phyloP scores from a whole-genome alignment of 2,113 vertebrate genomes.

The Sceloporus tristichus region DNA sequence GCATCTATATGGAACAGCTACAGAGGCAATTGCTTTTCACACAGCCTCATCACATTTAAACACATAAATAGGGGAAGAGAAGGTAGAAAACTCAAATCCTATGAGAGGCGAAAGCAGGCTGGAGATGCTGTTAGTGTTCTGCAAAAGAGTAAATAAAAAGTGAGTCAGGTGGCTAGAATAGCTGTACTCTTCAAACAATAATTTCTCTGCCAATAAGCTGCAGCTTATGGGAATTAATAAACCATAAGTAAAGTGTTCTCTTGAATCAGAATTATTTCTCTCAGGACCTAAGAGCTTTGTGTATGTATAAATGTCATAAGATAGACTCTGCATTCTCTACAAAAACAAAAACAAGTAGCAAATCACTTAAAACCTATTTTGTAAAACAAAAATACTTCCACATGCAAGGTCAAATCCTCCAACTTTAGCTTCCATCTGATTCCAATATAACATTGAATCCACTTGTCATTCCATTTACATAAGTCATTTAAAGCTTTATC shows the following conservation, averaged over 20 bases:
- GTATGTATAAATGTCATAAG: constrained; percentile 39
- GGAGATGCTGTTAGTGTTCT: constrained; percentile 20
- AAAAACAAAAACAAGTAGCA: constrained; percentile 25
- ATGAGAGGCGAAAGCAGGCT: constrained; percentile 29
- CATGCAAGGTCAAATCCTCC: constrained; percentile 10
- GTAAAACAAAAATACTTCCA: constrained; percentile 22
- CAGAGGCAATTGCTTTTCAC: not conserved
- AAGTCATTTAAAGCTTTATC: constrained; percentile 51
- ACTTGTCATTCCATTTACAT: constrained; percentile 38
- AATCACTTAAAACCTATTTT: constrained; percentile 39
- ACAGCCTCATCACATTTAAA: not conserved
- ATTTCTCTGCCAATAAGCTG: constrained; percentile 39
- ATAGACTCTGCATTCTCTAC: constrained; percentile 31
- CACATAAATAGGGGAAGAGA: not conserved
- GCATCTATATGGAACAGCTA: not conserved
- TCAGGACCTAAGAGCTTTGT: constrained; percentile 17
- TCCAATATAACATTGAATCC: constrained; percentile 36
- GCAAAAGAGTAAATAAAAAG: constrained; percentile 26
- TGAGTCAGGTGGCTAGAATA: not conserved
- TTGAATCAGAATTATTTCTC: constrained; percentile 38
- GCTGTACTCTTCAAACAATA: constrained; percentile 45
- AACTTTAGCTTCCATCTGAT: constrained; percentile 45
- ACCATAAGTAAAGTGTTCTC: constrained; percentile 25
- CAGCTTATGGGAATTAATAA: constrained; percentile 52
- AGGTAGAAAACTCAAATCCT: constrained; percentile 16